Evolutionary conservation across 2,113 vertebrate species (phyloP), one percentile per base, ranked within the genome.

Genomic region (Elephas maximus): DNA sequence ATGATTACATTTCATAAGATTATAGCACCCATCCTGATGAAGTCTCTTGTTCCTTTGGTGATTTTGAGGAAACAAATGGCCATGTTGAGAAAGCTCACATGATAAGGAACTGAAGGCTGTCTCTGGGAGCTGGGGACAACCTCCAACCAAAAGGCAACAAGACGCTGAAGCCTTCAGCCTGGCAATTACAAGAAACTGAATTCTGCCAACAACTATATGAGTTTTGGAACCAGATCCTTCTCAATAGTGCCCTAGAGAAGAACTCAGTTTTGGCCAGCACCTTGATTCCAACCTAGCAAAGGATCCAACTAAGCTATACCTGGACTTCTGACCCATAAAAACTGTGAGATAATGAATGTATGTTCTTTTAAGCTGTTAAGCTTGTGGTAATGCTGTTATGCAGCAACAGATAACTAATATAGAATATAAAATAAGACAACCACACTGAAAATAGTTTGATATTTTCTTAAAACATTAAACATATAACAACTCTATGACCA

Each of bases 391-490:
- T 63, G 84, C 73, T 69, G 88, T 80, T 80, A 57, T 21, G 51
- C 57, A 74, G 20, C 20, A 48, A 65, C n/a, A 67, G n/a, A 41
- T 77, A 90, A 30, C 9, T 89, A 87, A 73, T 74, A 67, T 63
- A 57, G 89, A 81, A 5, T 60, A 15, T 24, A 81, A 95, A 92
- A 53, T 76, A 33, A 9, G 11, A 37, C 12, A 60, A 44, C 26
- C 37, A 67, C 65, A 85, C 67, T 92, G 85, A 48, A 88, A 85
- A 92, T 81, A 6, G 11, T 88, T 84, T 91, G 20, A 74, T 15
- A 21, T 89, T 73, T 94, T 94, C 69, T 51, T 76, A 74, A 28
- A 88, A 80, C 71, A 79, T 74, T 80, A 84, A 91, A 65, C 2
- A 51, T n/a, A 79, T 7, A 65, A 11, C 45, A 84, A 30, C 26